phyloP scores from a whole-genome alignment of 2,888 invertebrate genomes.

The Rhagonycha fulva region DNA sequence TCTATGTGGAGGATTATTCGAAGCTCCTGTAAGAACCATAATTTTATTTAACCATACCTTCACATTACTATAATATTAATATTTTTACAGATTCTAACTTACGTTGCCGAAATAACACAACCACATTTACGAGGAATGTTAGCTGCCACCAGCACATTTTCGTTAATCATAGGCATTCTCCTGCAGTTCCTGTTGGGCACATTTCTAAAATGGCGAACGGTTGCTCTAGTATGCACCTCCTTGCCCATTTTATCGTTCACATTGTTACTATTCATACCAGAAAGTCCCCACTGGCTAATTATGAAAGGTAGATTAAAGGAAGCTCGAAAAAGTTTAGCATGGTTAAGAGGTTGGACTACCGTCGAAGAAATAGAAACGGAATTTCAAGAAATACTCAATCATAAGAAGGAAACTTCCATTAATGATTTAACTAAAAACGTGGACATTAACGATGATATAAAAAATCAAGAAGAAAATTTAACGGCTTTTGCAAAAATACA shows the following conservation, averaged over 20 bases:
- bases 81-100: slow-evolving; percentile 69
- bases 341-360: slow-evolving; percentile 79
- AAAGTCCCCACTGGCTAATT: slow-evolving; percentile 81
- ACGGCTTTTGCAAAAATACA: background rate
- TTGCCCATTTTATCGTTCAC: slow-evolving; percentile 69
- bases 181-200: slow-evolving; percentile 76
- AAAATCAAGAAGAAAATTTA: slow-evolving; percentile 39
- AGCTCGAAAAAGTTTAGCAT: slow-evolving; percentile 71
- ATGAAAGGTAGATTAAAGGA: slow-evolving; percentile 67
- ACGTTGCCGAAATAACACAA: slow-evolving; percentile 83
- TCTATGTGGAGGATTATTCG: slow-evolving; percentile 75
- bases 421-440: background rate
- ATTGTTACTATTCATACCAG: slow-evolving; percentile 73
- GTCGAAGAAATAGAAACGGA: slow-evolving; percentile 65
- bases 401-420: background rate
- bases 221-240: slow-evolving; percentile 68
- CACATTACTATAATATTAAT: background rate
- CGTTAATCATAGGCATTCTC: slow-evolving; percentile 76
- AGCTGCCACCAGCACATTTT: slow-evolving; percentile 74
- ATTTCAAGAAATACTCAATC: slow-evolving; percentile 55
- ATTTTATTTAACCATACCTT: background rate
- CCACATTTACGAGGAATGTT: slow-evolving; percentile 77
- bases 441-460: background rate
- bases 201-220: slow-evolving; percentile 72
- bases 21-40: slow-evolving; percentile 71